Conservation (phyloP, 2,797 vertebrate genomes). For the Pristis pectinata region DNA sequence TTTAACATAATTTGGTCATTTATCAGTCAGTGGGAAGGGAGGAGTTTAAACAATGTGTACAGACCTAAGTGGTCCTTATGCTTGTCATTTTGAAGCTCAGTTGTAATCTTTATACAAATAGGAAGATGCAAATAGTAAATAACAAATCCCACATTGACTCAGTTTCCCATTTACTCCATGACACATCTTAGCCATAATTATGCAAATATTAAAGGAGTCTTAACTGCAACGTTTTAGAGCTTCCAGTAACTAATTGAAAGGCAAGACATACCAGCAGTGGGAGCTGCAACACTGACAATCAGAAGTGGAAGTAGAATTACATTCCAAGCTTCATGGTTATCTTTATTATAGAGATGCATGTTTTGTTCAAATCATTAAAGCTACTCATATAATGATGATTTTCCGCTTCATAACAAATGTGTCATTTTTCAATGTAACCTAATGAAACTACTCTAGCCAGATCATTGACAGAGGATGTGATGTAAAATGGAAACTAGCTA, state of each 20-base stretch:
- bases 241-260: not conserved
- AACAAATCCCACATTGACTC: not conserved
- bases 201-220: not conserved
- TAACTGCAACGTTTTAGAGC: not conserved
- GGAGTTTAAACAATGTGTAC: not conserved
- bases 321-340: not conserved
- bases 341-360: too few species aligned
- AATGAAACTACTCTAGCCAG: slow-evolving; percentile 55
- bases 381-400: slow-evolving; percentile 57
- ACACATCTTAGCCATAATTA: not conserved
- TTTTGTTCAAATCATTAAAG: slow-evolving; percentile 57
- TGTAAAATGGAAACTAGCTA: not conserved
- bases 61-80: not conserved
- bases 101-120: not conserved
- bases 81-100: not conserved
- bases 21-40: not conserved
- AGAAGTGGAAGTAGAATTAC: not conserved
- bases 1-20: not conserved
- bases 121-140: not conserved
- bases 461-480: not conserved
- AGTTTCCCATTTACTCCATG: not conserved
- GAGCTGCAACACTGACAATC: not conserved
- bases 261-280: not conserved
- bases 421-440: slow-evolving; percentile 55
- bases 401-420: slow-evolving; percentile 60